phyloP scores from a whole-genome alignment of 1,140 invertebrate species.

The Tetragnatha versicolor region DNA sequence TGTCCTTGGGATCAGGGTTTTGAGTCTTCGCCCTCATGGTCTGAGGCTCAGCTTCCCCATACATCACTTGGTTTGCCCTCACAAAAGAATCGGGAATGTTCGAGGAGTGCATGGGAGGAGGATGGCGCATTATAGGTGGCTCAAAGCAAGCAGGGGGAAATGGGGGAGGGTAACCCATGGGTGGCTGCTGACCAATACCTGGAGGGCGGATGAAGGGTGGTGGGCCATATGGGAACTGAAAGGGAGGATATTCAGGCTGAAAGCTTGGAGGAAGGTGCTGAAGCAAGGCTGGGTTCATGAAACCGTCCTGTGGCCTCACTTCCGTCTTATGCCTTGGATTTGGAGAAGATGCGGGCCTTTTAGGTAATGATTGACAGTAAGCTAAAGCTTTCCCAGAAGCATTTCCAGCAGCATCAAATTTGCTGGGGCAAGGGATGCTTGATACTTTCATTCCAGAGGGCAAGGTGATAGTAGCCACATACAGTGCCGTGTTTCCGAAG shows the following conservation, averaged over 20 bases:
- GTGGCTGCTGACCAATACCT: neutral
- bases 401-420: conserved; percentile 32
- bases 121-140: conserved; percentile 20
- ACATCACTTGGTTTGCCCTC: neutral
- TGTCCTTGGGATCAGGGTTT: too few species aligned
- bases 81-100: conserved; percentile 46
- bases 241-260: conserved; percentile 16
- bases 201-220: neutral
- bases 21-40: too few species aligned
- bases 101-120: neutral
- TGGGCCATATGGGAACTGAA: neutral
- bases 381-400: conserved; percentile 43
- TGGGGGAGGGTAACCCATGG: neutral
- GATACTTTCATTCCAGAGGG: conserved; percentile 35
- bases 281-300: too few species aligned
- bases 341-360: neutral
- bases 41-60: neutral
- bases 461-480: conserved; percentile 33
- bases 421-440: conserved; percentile 13
- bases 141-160: neutral
- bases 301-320: neutral
- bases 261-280: neutral
- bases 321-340: neutral
- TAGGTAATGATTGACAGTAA: neutral
- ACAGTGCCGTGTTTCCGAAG: neutral